Evolutionary conservation across 64 coral and sea anemone species (phyloP).

Genomic region (Actinia tenebrosa): DNA sequence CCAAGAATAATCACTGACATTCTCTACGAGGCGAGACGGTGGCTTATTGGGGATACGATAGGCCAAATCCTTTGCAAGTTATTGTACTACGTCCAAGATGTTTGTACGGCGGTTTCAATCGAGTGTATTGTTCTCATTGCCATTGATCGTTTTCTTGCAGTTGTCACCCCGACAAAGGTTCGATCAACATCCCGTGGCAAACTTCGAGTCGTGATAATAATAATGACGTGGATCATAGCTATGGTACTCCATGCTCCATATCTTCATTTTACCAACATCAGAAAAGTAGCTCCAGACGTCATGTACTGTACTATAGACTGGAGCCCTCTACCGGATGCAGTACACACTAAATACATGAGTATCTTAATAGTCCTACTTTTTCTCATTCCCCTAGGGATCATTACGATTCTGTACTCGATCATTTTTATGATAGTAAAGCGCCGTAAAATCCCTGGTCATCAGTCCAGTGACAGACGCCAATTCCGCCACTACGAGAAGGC

Average conservation of each 20-base stretch:
- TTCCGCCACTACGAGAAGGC: conserved; percentile 4
- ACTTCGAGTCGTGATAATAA: conserved; percentile 9
- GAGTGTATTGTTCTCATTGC: conserved; percentile 28
- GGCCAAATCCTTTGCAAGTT: conserved; percentile 19
- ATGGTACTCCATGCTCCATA: background rate
- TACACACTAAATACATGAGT: background rate
- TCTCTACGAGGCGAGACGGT: background rate
- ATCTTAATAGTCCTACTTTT: background rate
- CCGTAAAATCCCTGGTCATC: conserved; percentile 3
- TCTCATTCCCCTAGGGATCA: background rate
- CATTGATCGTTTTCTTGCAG: conserved; percentile 24
- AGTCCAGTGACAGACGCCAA: background rate
- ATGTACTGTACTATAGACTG: conserved; percentile 20
- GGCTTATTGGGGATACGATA: background rate
- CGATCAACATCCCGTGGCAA: background rate
- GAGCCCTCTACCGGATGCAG: background rate
- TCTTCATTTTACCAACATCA: background rate
- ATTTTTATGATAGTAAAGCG: conserved; percentile 10
- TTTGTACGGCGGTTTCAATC: conserved; percentile 32
- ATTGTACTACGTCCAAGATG: conserved; percentile 19
- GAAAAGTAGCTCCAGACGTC: background rate
- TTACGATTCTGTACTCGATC: conserved; percentile 8
- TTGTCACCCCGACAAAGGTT: conserved; percentile 14
- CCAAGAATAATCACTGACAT: conserved; percentile 15
- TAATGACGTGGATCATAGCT: conserved; percentile 18